Evolutionary conservation across 2,797 vertebrate genomes (phyloP).

Genomic region (Pseudocheirus occidentalis): DNA sequence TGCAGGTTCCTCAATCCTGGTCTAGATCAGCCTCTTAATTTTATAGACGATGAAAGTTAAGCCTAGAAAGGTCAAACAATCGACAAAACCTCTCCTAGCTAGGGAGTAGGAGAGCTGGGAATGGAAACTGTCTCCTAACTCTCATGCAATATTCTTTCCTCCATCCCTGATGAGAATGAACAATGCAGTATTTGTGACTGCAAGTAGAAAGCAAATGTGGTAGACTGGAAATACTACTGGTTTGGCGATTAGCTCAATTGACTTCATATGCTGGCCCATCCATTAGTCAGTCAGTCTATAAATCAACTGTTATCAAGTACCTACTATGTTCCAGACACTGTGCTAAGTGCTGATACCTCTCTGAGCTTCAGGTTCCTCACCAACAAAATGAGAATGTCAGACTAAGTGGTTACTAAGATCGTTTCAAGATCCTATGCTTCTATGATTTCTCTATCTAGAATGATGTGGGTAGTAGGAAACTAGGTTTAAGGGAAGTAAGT

Average conservation of each 20-base stretch:
- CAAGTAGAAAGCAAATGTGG: too few relatives aligned
- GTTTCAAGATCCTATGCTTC: not conserved
- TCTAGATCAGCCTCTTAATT: not conserved
- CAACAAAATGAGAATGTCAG: not conserved
- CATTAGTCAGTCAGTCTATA: not conserved
- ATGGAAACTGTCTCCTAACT: not conserved
- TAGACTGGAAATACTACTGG: not conserved
- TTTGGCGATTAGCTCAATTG: not conserved
- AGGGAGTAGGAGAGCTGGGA: not conserved
- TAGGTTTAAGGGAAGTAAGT: not conserved
- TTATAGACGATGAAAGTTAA: not conserved
- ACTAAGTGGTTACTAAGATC: not conserved
- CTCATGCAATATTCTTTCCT: not conserved
- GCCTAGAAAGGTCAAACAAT: not conserved
- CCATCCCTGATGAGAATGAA: not conserved
- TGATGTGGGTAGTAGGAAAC: not conserved
- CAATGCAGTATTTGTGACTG: not conserved
- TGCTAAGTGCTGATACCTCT: not conserved
- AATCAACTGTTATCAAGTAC: not conserved
- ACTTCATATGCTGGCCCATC: not conserved
- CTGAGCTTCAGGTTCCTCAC: not conserved
- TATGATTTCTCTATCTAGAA: not conserved
- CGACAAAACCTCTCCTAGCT: not conserved
- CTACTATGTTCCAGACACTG: not conserved
- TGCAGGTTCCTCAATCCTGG: too few relatives aligned